phyloP scores from a whole-genome alignment of 1,140 invertebrate genomes.

The Lordiphosa stackelbergi region DNA sequence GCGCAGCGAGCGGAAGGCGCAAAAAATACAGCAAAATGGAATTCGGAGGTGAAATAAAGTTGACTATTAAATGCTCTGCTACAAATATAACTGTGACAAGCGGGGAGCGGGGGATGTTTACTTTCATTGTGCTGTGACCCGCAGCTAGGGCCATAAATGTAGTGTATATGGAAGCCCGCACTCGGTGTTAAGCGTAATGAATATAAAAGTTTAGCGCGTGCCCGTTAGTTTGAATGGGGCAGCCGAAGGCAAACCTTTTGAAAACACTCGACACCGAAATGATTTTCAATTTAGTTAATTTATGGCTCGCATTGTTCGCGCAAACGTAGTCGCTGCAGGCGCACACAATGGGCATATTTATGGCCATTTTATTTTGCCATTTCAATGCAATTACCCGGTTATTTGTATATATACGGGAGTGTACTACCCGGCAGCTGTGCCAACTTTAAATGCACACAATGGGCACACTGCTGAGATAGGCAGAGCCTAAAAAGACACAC shows the following conservation, averaged over 20 bases:
- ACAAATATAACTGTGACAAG: background rate
- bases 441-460: conserved; percentile 7
- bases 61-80: conserved; percentile 35
- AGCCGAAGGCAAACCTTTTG: conserved; percentile 3
- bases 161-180: too few species aligned
- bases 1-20: conserved; percentile 39
- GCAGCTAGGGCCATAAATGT: too few species aligned
- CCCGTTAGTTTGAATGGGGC: conserved; percentile 1
- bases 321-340: conserved; percentile 5
- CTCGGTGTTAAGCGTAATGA: conserved; percentile 34
- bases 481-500: conserved; percentile 2
- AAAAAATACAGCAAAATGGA: conserved; percentile 15
- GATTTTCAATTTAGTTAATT: conserved; percentile 72
- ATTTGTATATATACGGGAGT: conserved; percentile 20
- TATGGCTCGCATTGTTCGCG: conserved; percentile 58
- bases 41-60: background rate
- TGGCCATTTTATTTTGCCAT: conserved; percentile 66
- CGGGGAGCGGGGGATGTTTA: too few species aligned
- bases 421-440: conserved; percentile 30
- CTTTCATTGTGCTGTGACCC: too few species aligned
- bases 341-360: conserved; percentile 63
- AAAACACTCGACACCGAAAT: conserved; percentile 32
- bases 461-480: background rate
- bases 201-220: conserved; percentile 57
- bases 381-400: conserved; percentile 57